Evolutionary conservation across 2,797 vertebrate genomes (phyloP).

Genomic region (Acanthurus leucopareius): DNA sequence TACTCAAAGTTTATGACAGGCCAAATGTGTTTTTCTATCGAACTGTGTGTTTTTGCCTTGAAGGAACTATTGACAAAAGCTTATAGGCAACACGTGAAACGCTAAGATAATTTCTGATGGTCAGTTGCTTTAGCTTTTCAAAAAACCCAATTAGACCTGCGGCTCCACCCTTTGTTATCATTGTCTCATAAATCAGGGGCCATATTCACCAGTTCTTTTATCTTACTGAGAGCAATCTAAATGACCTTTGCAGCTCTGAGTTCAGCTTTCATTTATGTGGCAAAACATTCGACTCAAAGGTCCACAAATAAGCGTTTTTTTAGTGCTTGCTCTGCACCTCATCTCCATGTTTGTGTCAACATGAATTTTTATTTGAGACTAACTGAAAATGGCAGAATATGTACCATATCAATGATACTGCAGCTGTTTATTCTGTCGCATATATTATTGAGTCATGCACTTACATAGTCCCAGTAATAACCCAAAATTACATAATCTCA

Average conservation of each 20-base stretch:
- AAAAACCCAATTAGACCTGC: too few species aligned
- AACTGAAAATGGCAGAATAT: not conserved
- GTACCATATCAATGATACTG: not conserved
- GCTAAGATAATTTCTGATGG: not conserved
- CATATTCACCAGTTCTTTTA: not conserved
- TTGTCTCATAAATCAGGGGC: not conserved
- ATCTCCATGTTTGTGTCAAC: too few species aligned
- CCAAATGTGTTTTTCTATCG: not conserved
- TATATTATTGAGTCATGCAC: too few species aligned
- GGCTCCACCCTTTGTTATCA: not conserved
- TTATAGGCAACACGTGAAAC: too few species aligned
- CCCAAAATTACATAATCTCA: too few species aligned
- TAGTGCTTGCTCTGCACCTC: too few species aligned
- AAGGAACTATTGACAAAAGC: not conserved
- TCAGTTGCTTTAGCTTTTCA: not conserved
- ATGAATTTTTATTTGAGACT: not conserved
- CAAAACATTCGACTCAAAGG: not conserved
- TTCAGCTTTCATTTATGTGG: not conserved
- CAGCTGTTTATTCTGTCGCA: not conserved
- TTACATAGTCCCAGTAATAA: too few species aligned
- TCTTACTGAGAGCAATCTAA: not conserved
- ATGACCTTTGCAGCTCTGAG: not conserved
- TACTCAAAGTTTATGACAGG: not conserved
- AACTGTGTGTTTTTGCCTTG: slow-evolving; percentile 1
- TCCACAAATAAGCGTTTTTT: not conserved